Percentiles rank a stretch among this genome's conserved stretches.
Evolutionary conservation across 2,113 vertebrate species (phyloP).

Genomic region (Zosterops borbonicus): DNA sequence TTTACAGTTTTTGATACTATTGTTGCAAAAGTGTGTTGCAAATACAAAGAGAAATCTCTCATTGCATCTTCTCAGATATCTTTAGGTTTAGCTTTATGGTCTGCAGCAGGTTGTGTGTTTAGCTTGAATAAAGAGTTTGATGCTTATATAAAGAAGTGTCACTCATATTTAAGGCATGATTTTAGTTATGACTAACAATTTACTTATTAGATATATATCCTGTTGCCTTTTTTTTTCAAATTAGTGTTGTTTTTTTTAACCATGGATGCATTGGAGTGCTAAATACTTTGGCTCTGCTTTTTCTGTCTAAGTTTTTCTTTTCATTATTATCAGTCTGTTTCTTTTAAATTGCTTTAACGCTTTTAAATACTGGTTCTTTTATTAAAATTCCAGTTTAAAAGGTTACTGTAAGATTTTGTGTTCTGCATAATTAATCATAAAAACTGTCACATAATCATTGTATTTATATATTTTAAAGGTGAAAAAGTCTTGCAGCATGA

Average conservation of each 20-base stretch:
- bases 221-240: background rate
- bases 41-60: slow-evolving; percentile 62
- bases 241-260: slow-evolving; percentile 26
- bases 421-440: slow-evolving; percentile 22
- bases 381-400: slow-evolving; percentile 32
- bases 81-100: slow-evolving; percentile 64
- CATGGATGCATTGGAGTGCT: slow-evolving; percentile 56
- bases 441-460: slow-evolving; percentile 52
- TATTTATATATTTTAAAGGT: slow-evolving; percentile 81
- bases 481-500: slow-evolving; percentile 98
- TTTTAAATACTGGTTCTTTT: slow-evolving; percentile 38
- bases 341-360: slow-evolving; percentile 53
- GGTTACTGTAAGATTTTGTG: slow-evolving; percentile 32
- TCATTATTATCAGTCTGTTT: slow-evolving; percentile 44
- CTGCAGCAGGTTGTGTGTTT: slow-evolving; percentile 68
- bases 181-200: slow-evolving; percentile 56
- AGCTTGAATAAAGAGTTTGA: slow-evolving; percentile 61
- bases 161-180: slow-evolving; percentile 70
- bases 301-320: slow-evolving; percentile 54
- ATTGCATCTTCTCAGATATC: slow-evolving; percentile 50
- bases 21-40: slow-evolving; percentile 57
- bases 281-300: slow-evolving; percentile 62
- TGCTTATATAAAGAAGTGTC: slow-evolving; percentile 59
- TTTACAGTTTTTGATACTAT: slow-evolving; percentile 67
- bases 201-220: slow-evolving; percentile 51